Evolutionary conservation across 1,140 invertebrate species (phyloP), one percentile per base, ranked within the genome.

Genomic region (Capitella teleta): DNA sequence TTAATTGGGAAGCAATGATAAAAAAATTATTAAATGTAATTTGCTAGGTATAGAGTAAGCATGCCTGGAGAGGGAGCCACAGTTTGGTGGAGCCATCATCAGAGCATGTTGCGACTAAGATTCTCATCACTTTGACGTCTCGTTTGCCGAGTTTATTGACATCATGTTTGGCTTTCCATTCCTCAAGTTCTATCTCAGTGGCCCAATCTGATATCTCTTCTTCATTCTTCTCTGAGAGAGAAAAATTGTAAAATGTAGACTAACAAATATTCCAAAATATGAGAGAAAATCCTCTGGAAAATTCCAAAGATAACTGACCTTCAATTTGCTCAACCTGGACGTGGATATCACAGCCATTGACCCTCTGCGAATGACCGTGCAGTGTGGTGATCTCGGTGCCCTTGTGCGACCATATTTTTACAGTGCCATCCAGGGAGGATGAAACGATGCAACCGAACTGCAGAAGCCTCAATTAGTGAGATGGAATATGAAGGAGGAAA

Each of bases 341-440:
- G 28, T 56, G 57, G 6, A 70, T 58, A 52, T 68, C 68, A 59
- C 67, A 68, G 16, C 53, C 57, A 47, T 66, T 68, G 19, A 62
- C 66, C 37, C 65, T 54, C 46, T 61, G 57, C 24, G 53, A 59
- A 42, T 71, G 70, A 30, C 66, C 68, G 44, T 61, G 58, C 16
- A 72, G 55, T 5, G 67, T 68, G n/a, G 70, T 68, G n/a, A 72
- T 65, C 38, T 64, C 62, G 28, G 60, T 57, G 4, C 70, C 68
- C 54, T 63, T 66, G 53, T 71, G 67, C 16, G 67, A 69, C 68
- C 68, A 72, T 1, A 72, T 58, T 50, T 67, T 71, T 1, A 67
- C 60, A 3, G 56, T 51, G 0, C 66, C 66, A 57, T 71, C 68
- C 34, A 54, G 60, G 50, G 60, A 58, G 6, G 59, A 58, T 0